Evolutionary conservation across 2,797 vertebrate genomes (phyloP).

Genomic region (Darevskia mixta): DNA sequence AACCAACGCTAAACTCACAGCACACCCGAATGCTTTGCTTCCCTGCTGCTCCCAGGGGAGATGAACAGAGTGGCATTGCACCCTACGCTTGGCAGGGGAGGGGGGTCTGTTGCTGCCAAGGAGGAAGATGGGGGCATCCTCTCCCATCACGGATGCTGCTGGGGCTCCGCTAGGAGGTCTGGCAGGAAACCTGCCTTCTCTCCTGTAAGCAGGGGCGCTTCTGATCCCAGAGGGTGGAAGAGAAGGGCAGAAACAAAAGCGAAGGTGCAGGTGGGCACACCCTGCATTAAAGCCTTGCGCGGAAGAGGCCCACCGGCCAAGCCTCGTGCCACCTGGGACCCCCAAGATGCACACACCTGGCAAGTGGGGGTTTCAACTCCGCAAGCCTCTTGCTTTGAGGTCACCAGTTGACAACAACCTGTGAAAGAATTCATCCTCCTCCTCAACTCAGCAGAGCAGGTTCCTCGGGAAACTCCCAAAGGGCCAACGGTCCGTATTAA

Average conservation of each 20-base stretch:
- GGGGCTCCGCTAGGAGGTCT: not conserved
- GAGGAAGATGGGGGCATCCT: not conserved
- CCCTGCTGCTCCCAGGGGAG: not conserved
- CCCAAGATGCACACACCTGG: not conserved
- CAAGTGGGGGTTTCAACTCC: not conserved
- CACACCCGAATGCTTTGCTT: not conserved
- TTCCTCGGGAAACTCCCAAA: not conserved
- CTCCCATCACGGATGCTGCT: not conserved
- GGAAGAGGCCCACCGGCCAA: not conserved
- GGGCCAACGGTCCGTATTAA: not conserved
- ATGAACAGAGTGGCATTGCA: not conserved
- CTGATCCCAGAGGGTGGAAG: not conserved
- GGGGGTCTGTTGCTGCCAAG: not conserved
- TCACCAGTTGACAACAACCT: no score
- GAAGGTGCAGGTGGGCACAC: not conserved
- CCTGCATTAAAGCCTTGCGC: no score
- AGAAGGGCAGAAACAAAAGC: not conserved
- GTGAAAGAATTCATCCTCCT: no score
- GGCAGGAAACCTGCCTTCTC: not conserved
- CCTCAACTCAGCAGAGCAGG: not conserved
- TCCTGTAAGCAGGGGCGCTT: not conserved
- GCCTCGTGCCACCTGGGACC: not conserved
- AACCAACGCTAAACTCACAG: no score
- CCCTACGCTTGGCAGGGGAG: not conserved
- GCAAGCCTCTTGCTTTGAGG: not conserved